Percentiles rank a stretch among this genome's conserved stretches.
These are phyloP conservation scores for Coranthus polyacanthus DNA, from an alignment of 2,797 vertebrate species.

Conservation along the genomic window DNA sequence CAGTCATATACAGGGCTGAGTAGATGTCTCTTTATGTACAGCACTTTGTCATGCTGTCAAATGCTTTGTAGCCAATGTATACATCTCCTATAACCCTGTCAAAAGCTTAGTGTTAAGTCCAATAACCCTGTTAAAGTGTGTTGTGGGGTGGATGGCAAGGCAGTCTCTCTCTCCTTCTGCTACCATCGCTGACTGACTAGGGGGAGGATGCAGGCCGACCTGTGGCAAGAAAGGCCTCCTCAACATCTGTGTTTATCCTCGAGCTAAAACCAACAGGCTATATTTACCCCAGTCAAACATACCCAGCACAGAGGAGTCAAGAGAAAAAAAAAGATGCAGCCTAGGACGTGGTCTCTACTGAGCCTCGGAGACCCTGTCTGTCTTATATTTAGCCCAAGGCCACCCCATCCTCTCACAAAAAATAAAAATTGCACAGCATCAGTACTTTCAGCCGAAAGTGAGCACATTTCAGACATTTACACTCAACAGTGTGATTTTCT, in stretches of 20 bases:
- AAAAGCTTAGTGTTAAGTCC: slow-evolving; percentile 49
- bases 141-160: slow-evolving; percentile 48
- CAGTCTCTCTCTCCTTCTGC: slow-evolving; percentile 47
- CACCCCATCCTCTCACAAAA: slow-evolving; percentile 8
- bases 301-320: slow-evolving; percentile 55
- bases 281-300: slow-evolving; percentile 86
- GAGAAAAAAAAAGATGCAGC: slow-evolving; percentile 48
- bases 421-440: not conserved
- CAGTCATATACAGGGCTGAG: slow-evolving; percentile 9
- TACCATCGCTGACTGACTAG: slow-evolving; percentile 63
- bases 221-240: slow-evolving; percentile 80
- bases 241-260: slow-evolving; percentile 89
- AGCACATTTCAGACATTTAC: slow-evolving; percentile 35
- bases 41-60: slow-evolving; percentile 40
- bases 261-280: slow-evolving; percentile 86
- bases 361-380: slow-evolving; percentile 25
- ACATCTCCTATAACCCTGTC: slow-evolving; percentile 37
- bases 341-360: slow-evolving; percentile 19
- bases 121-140: slow-evolving; percentile 63
- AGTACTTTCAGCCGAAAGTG: not conserved
- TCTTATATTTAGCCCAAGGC: slow-evolving; percentile 19
- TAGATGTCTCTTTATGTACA: slow-evolving; percentile 57
- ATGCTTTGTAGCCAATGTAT: slow-evolving; percentile 43
- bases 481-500: slow-evolving; percentile 23
- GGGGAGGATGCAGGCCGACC: slow-evolving; percentile 68